Conservation (phyloP, 2,797 vertebrate species). For the Mus spretus region DNA sequence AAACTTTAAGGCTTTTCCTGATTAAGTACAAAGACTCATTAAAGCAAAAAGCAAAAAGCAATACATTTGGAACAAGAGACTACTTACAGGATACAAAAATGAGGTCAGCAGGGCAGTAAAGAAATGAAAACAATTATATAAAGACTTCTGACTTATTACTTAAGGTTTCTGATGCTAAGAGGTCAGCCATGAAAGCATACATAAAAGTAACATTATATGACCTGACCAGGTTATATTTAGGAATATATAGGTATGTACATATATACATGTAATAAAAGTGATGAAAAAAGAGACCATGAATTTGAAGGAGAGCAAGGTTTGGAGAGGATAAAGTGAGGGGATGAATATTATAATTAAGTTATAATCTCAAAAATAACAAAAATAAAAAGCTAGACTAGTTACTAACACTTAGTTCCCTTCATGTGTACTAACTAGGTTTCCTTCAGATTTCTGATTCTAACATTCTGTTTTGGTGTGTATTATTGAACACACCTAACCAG, state of each 20-base stretch:
- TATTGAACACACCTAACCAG: background rate
- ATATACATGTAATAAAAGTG: background rate
- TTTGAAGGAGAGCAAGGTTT: background rate
- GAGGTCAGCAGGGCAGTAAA: conserved; percentile 38
- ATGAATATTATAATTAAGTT: background rate
- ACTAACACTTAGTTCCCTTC: conserved; percentile 9
- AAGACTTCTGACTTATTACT: conserved; percentile 44
- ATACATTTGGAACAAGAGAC: conserved; percentile 38
- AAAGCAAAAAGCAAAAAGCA: conserved; percentile 37
- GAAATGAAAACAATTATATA: conserved; percentile 40
- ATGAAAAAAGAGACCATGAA: background rate
- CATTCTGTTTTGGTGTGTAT: conserved; percentile 6
- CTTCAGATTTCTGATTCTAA: conserved; percentile 46
- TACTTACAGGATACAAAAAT: conserved; percentile 31
- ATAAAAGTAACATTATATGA: background rate
- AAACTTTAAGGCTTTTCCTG: conserved; percentile 67
- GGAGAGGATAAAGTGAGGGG: background rate
- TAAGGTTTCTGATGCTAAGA: background rate
- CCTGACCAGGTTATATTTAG: background rate
- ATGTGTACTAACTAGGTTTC: conserved; percentile 49
- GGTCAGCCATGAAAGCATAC: background rate
- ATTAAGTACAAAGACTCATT: conserved; percentile 44
- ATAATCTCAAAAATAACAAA: background rate
- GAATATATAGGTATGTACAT: background rate
- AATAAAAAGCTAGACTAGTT: conserved; percentile 28